These are phyloP conservation scores for Plectus sambesii DNA, from an alignment of 1,140 invertebrate genomes.

Conservation along the genomic window DNA sequence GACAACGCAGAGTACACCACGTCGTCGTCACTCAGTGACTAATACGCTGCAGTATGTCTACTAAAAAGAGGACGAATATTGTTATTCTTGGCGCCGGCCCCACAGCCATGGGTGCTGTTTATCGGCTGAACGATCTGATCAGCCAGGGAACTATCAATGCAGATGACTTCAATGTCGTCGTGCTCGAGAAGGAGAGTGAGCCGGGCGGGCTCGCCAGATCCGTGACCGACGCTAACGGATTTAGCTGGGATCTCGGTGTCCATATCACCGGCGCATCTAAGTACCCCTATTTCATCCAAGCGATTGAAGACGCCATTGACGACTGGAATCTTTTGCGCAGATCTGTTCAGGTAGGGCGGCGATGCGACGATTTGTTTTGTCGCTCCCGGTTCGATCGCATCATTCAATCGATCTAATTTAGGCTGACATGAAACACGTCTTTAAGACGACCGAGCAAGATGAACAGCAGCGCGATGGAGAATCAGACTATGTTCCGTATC, in stretches of 20 bases:
- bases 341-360: slow-evolving; percentile 13
- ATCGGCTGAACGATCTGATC: slow-evolving; percentile 2
- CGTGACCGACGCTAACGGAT: slow-evolving; percentile 20
- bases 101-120: slow-evolving; percentile 18
- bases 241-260: slow-evolving; percentile 29
- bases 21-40: too few relatives aligned
- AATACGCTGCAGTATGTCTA: too few relatives aligned
- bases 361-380: slow-evolving; percentile 13
- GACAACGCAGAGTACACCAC: too few relatives aligned
- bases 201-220: slow-evolving; percentile 25
- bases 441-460: slow-evolving; percentile 1
- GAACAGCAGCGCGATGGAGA: too few relatives aligned
- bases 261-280: slow-evolving; percentile 24
- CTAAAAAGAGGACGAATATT: too few relatives aligned
- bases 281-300: slow-evolving; percentile 20
- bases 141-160: slow-evolving; percentile 1
- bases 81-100: slow-evolving; percentile 19
- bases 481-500: slow-evolving; percentile 26
- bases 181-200: slow-evolving; percentile 23
- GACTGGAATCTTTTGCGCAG: slow-evolving; percentile 21
- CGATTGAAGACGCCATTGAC: slow-evolving; percentile 16
- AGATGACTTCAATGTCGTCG: slow-evolving; percentile 9
- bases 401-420: slow-evolving; percentile 5
- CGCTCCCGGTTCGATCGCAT: too few relatives aligned
- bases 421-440: slow-evolving; percentile 27